Base-by-base conservation (phyloP, 2,888 invertebrate genomes). In the Trichopoda pennipes region DNA sequence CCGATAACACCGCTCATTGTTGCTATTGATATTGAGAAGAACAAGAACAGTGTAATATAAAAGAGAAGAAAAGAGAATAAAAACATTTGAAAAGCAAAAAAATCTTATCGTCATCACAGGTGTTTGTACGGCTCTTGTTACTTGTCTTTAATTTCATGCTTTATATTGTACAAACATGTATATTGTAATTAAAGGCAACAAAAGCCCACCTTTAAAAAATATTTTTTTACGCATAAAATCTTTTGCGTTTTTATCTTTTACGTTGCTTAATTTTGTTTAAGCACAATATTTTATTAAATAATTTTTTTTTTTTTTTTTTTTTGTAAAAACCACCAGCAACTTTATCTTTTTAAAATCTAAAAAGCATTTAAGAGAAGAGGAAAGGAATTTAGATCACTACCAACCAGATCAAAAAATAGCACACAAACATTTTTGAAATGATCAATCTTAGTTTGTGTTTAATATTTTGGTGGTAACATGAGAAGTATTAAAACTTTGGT, bases 91-190 rank as follows among this genome's bases (percentile, higher is more conserved):
- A 80, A 60, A 32, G 9, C 51, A 42, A 63, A 77, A 66, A 78
- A 79, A 68, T 72, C 82, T 79, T 82, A 79, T 82, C 82, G 72
- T 72, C 79, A 82, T 82, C 82, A 82, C 82, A 82, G 82, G 82
- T 82, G 82, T 82, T 82, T 82, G 82, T 68, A 79, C 56, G 82
- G 70, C 82, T 82, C 82, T 82, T 79, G 82, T 82, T 82, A 82
- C 82, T 79, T 82, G 79, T 82, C 79, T 82, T 82, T 79, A 79
- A 82, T 82, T 82, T 82, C 82, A 82, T 82, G 82, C 82, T 82
- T 79, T 76, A 82, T 72, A 79, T 82, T 82, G 75, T 79, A 76
- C 68, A 79, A 82, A 82, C 82, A 79, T 79, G 79, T 68, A 79
- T 75, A 76, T 79, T 82, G 82, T 82, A 82, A 82, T 82, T 82